Evolutionary conservation across 2,888 invertebrate genomes (phyloP).

Genomic region (Arctia plantaginis): DNA sequence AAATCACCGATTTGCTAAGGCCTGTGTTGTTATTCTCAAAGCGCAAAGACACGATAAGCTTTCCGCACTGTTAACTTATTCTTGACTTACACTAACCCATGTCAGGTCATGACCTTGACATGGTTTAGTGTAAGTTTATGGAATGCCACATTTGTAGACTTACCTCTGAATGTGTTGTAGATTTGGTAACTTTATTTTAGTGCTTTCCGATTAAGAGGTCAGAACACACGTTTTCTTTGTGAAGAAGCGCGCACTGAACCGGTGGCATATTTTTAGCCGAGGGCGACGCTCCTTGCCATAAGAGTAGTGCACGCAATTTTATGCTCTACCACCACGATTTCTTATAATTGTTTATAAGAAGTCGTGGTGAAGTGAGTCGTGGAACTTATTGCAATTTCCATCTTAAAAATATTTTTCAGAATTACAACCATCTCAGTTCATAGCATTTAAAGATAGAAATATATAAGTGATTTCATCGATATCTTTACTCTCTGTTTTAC

Average conservation of each 20-base stretch:
- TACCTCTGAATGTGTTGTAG: conserved; percentile 49
- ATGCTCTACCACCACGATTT: conserved; percentile 62
- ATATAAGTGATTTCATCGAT: background rate
- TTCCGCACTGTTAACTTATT: conserved; percentile 51
- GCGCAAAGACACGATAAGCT: conserved; percentile 31
- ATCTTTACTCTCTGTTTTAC: conserved; percentile 13
- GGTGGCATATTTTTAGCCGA: conserved; percentile 81
- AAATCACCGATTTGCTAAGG: background rate
- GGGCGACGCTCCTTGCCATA: conserved; percentile 76
- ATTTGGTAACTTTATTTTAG: conserved; percentile 52
- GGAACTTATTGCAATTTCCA: background rate
- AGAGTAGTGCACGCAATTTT: conserved; percentile 45
- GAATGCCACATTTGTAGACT: conserved; percentile 35
- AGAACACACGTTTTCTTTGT: conserved; percentile 80
- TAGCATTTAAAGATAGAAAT: background rate
- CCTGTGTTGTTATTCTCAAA: conserved; percentile 23
- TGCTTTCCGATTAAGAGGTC: conserved; percentile 77
- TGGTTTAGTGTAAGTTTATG: conserved; percentile 33
- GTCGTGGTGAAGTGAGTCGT: background rate
- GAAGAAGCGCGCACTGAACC: conserved; percentile 78
- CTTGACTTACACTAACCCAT: no score
- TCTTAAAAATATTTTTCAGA: background rate
- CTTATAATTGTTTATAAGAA: conserved; percentile 39
- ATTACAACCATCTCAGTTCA: background rate
- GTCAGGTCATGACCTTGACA: conserved; percentile 59